A percentile compares a stretch with the other conserved stretches of the same genome.
Evolutionary conservation across 2,888 invertebrate species (phyloP).

Genomic region (Mellilla xanthometata): DNA sequence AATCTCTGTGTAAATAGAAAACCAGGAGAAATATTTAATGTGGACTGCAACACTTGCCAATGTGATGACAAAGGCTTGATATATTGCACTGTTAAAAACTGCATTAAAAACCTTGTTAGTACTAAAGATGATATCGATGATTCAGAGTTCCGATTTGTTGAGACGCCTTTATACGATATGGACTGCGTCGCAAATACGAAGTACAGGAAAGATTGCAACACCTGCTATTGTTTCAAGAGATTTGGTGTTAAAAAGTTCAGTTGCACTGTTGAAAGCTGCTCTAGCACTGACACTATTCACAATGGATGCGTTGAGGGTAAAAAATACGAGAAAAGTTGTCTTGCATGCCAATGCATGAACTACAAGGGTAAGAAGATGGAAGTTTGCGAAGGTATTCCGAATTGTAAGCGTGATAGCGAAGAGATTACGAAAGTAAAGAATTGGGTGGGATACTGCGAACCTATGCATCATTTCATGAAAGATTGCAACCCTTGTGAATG

Average conservation of each 20-base stretch:
- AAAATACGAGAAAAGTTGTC: conserved; percentile 49
- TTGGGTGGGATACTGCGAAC: conserved; percentile 59
- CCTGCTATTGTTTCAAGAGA: conserved; percentile 50
- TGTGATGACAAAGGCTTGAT: conserved; percentile 67
- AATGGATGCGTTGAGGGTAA: conserved; percentile 47
- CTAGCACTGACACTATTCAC: not conserved
- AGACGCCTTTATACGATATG: conserved; percentile 35
- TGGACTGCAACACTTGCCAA: conserved; percentile 79
- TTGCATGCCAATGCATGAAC: conserved; percentile 50
- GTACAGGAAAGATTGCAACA: conserved; percentile 58
- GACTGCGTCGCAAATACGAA: conserved; percentile 50
- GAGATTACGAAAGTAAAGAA: not conserved
- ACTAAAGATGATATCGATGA: conserved; percentile 10
- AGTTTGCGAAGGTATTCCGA: conserved; percentile 41
- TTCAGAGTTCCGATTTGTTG: conserved; percentile 10
- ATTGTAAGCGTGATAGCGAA: conserved; percentile 9
- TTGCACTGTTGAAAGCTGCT: conserved; percentile 63
- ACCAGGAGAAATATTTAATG: conserved; percentile 56
- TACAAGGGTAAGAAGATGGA: conserved; percentile 38
- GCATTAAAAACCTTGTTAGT: conserved; percentile 32
- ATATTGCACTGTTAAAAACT: conserved; percentile 67
- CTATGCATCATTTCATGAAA: conserved; percentile 48
- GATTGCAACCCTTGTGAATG: conserved; percentile 62
- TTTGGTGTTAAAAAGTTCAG: conserved; percentile 52
- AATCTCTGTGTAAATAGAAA: conserved; percentile 16